A percentile compares a stretch with the other conserved stretches of the same genome.
These are phyloP conservation scores for Pipistrellus pipistrellus DNA, from an alignment of 2,797 vertebrate genomes.

Conservation along the genomic window DNA sequence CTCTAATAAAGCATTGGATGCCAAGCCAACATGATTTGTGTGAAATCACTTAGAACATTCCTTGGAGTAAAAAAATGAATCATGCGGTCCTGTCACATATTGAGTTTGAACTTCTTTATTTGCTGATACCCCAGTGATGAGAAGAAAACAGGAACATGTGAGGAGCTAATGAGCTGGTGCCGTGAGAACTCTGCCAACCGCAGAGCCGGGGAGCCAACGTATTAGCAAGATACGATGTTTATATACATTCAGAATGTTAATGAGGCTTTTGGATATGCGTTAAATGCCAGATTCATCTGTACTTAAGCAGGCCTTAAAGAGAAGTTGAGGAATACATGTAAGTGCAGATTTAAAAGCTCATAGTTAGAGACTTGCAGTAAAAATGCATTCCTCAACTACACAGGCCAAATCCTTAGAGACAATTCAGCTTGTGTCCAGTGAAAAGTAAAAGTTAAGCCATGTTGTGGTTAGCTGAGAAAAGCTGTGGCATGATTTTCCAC, in stretches of 20 bases:
- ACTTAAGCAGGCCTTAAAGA: conserved; percentile 63
- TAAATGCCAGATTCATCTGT: conserved; percentile 71
- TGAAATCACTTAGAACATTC: conserved; percentile 57
- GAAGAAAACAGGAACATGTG: conserved; percentile 81
- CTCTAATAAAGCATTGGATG: conserved; percentile 48
- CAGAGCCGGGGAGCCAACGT: conserved; percentile 80
- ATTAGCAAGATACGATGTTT: conserved; percentile 82
- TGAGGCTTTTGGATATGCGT: conserved; percentile 73
- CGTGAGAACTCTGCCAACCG: conserved; percentile 76
- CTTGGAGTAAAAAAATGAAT: conserved; percentile 72
- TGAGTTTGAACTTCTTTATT: conserved; percentile 81
- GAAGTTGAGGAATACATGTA: neutral
- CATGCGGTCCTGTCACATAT: conserved; percentile 80
- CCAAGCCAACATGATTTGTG: conserved; percentile 52
- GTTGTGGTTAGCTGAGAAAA: conserved; percentile 54
- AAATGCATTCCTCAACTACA: neutral
- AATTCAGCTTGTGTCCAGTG: conserved; percentile 28
- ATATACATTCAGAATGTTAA: conserved; percentile 82
- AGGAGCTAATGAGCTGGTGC: conserved; percentile 81
- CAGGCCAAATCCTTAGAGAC: neutral
- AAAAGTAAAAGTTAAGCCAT: conserved; percentile 37
- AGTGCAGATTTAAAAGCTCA: neutral
- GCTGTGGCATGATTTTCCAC: conserved; percentile 2
- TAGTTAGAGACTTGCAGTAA: conserved; percentile 40
- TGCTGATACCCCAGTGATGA: conserved; percentile 79